Base-by-base conservation (phyloP, 2,113 vertebrate genomes). In the Fulica atra region DNA sequence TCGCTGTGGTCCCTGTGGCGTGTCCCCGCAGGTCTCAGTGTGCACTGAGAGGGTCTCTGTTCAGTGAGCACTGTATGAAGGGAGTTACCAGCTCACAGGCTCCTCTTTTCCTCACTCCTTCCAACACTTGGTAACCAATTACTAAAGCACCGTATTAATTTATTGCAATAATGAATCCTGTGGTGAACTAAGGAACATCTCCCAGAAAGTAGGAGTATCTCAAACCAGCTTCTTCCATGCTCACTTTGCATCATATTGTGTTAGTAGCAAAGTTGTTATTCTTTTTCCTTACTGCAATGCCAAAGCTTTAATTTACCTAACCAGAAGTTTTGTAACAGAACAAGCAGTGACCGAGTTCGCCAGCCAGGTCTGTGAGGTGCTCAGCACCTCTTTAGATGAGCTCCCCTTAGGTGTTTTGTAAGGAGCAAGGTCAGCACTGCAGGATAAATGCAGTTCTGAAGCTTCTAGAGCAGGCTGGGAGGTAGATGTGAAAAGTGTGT, bases 301-400 rank as follows among this genome's bases (percentile, higher is more conserved):
- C 57, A 77, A 44, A 86, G 31, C 8, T 65, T 54, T 7, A 18
- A 36, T 50, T 73, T 50, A 6, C 38, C 19, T 31, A 80, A 65
- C 2, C 28, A 11, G 31, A 80, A 15, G 13, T 84, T 84, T 74
- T 46, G 6, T 25, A 59, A 44, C 17, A 78, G 73, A 74, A 56
- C 23, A 60, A 77, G 35, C 33, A 31, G 8, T 56, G 77, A 29
- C 15, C 0, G 0, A 28, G 63, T 50, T 76, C 38, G 35, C 38
- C 16, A 6, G 13, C 23, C 38, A 24, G 79, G 29, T 42, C 64
- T 54, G 19, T 54, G 46, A 71, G 56, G 38, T 1, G 2, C 35
- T 51, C 31, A 69, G 70, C 65, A 85, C 13, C 21, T 8, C 31
- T 33, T n/a, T 1, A 31, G 63, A 11, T 48, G 63, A 68, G 13